A percentile compares a stretch with the other conserved stretches of the same genome.
These are phyloP conservation scores for Centroberyx gerrardi DNA, from an alignment of 2,797 vertebrate genomes.

Conservation along the genomic window DNA sequence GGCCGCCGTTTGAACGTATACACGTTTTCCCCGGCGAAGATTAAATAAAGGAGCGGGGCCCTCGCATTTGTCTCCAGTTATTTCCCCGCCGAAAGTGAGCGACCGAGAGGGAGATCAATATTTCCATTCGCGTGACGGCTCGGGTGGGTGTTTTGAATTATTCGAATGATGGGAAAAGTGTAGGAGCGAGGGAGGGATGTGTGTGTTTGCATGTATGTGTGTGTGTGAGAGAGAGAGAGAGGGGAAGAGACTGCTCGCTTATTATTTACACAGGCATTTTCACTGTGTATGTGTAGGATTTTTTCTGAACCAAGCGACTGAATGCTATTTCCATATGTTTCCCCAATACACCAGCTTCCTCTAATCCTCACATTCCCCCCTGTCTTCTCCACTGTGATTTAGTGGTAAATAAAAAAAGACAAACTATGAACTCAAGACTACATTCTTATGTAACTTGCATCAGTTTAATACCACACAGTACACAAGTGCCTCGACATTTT, in stretches of 20 bases:
- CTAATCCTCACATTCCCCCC: not conserved
- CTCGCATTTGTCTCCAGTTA: constrained; percentile 33
- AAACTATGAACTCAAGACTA: no score
- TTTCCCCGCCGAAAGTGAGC: constrained; percentile 36
- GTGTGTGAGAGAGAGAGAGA: not conserved
- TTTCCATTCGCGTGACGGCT: constrained; percentile 64
- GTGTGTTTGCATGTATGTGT: constrained; percentile 1
- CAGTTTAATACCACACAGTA: no score
- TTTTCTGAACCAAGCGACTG: not conserved
- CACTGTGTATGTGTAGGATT: no score
- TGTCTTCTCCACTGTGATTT: not conserved
- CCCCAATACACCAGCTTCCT: not conserved
- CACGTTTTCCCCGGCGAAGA: constrained; percentile 29
- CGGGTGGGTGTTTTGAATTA: constrained; percentile 66
- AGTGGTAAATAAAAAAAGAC: no score
- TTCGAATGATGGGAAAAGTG: constrained; percentile 60
- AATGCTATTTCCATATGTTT: not conserved
- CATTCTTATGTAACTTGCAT: no score
- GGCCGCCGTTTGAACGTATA: constrained; percentile 1
- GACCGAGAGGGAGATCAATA: constrained; percentile 63
- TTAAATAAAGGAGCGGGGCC: constrained; percentile 42
- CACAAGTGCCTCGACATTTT: no score
- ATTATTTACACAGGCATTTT: not conserved
- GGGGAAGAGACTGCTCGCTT: not conserved
- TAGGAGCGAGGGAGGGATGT: constrained; percentile 1